phyloP scores from a whole-genome alignment of 1,140 invertebrate genomes.

The Eurosta solidaginis region DNA sequence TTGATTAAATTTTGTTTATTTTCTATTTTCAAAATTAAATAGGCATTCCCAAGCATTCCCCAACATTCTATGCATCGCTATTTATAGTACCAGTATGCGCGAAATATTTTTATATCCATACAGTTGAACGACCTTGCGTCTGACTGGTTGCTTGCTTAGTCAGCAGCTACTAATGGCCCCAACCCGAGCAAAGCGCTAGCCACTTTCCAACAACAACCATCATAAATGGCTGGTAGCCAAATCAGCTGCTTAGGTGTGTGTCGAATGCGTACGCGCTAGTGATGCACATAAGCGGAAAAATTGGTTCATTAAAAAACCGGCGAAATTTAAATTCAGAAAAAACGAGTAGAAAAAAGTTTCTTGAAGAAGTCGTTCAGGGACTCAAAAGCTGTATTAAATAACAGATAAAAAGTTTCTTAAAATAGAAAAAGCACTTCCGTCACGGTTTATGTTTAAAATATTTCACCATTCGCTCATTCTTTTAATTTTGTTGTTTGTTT shows the following conservation, averaged over 20 bases:
- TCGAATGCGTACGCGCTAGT: not conserved
- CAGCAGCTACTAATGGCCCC: not conserved
- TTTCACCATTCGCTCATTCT: too few species aligned
- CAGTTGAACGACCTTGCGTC: slow-evolving; percentile 21
- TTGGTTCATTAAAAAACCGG: too few species aligned
- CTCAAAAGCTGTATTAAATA: too few species aligned
- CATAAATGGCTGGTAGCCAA: not conserved
- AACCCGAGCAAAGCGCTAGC: not conserved
- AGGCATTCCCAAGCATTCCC: not conserved
- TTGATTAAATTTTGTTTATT: not conserved
- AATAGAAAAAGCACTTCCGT: too few species aligned
- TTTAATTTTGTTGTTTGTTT: too few species aligned
- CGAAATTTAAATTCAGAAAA: too few species aligned
- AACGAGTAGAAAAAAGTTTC: too few species aligned
- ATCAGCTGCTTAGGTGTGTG: not conserved
- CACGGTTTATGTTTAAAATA: too few species aligned
- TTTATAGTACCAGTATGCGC: not conserved
- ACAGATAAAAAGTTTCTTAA: too few species aligned
- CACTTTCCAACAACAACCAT: not conserved
- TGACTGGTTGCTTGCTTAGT: not conserved
- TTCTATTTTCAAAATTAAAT: not conserved
- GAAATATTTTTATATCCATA: not conserved
- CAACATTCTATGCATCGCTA: not conserved
- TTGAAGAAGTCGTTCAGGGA: too few species aligned
- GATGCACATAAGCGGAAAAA: too few species aligned